A percentile compares a stretch with the other conserved stretches of the same genome.
Evolutionary conservation across 2,113 vertebrate species (phyloP).

Genomic region (Myotis davidii): DNA sequence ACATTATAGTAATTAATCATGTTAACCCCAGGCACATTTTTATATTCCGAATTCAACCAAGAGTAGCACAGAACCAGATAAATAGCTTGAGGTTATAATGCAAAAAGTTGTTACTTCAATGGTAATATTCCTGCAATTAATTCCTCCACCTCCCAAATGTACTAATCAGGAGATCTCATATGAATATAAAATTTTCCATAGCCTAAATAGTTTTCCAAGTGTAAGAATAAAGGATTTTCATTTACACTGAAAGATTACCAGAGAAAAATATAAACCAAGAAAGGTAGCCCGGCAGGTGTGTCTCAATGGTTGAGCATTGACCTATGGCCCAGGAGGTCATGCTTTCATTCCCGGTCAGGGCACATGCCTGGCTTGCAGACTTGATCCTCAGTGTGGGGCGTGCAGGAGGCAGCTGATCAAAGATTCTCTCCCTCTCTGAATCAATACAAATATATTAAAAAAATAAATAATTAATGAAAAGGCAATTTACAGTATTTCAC

Average conservation of each 20-base stretch:
- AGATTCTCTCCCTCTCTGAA: no score
- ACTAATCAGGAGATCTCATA: not conserved
- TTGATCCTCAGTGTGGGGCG: no score
- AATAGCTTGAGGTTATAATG: not conserved
- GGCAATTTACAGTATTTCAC: not conserved
- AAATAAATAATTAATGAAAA: not conserved
- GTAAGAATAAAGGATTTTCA: not conserved
- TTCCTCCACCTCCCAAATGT: not conserved
- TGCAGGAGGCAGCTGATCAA: no score
- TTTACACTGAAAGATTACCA: not conserved
- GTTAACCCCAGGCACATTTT: conserved; percentile 41
- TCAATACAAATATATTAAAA: no score
- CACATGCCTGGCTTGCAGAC: no score
- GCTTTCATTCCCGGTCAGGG: no score
- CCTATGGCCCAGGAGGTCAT: no score
- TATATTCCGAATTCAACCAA: conserved; percentile 43
- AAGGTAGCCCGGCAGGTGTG: not conserved
- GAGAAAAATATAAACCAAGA: not conserved
- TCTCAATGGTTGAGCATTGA: no score
- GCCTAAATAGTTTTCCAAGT: not conserved
- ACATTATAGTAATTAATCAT: conserved; percentile 67
- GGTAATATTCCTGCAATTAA: not conserved
- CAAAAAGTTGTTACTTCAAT: not conserved
- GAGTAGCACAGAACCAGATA: not conserved
- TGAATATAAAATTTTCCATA: not conserved